phyloP scores from a whole-genome alignment of 2,888 invertebrate species.

The Lycia hirtaria region DNA sequence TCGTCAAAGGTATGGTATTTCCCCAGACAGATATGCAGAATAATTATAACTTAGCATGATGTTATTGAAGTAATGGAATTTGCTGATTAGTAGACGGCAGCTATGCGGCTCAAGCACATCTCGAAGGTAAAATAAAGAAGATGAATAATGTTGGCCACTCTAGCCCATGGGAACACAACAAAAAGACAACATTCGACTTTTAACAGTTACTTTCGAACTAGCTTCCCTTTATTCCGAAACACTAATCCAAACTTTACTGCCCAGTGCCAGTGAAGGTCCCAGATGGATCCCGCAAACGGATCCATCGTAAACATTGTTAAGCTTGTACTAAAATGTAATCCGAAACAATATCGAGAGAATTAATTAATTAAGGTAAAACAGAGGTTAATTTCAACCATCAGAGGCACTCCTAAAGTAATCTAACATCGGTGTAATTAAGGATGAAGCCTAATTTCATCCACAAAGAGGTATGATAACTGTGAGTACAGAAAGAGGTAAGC shows the following conservation, averaged over 20 bases:
- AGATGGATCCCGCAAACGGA: slow-evolving; percentile 6
- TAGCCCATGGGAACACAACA: not conserved
- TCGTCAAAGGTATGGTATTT: no score
- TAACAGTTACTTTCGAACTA: not conserved
- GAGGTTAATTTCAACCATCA: slow-evolving; percentile 13
- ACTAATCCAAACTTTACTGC: slow-evolving; percentile 18
- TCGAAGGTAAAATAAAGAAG: no score
- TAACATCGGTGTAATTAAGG: slow-evolving; percentile 25
- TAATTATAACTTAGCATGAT: no score
- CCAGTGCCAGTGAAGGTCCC: slow-evolving; percentile 2
- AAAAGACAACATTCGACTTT: not conserved
- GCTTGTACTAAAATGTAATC: slow-evolving; percentile 16
- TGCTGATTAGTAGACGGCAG: no score
- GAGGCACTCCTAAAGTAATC: slow-evolving; percentile 18
- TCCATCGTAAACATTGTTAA: slow-evolving; percentile 10
- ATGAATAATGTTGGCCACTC: not conserved
- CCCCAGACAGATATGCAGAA: no score
- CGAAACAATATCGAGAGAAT: slow-evolving; percentile 16
- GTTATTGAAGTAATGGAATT: no score
- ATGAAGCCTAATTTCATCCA: slow-evolving; percentile 18
- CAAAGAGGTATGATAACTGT: slow-evolving; percentile 21
- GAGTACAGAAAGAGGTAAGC: slow-evolving; percentile 3
- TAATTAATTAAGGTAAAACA: slow-evolving; percentile 20
- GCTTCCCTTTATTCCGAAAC: not conserved
- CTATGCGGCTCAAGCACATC: no score